Evolutionary conservation across 1,140 invertebrate species (phyloP).

Genomic region (Goniozus legneri): DNA sequence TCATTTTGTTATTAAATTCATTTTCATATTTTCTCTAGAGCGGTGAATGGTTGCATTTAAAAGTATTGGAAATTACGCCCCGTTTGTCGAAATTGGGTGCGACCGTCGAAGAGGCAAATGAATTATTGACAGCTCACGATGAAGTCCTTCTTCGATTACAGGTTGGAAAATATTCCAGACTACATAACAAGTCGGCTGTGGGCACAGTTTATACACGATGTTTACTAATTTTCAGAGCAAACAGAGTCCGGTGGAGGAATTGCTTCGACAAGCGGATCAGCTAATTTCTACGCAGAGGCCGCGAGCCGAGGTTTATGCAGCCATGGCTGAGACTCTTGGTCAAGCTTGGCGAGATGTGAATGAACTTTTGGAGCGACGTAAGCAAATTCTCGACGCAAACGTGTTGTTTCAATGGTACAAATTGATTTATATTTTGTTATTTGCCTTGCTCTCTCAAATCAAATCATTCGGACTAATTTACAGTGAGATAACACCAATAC

Average conservation of each 20-base stretch:
- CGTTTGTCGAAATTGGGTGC: slow-evolving; percentile 77
- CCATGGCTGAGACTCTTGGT: slow-evolving; percentile 86
- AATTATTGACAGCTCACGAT: slow-evolving; percentile 74
- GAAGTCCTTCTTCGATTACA: slow-evolving; percentile 81
- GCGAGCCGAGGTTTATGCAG: slow-evolving; percentile 77
- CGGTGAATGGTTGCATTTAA: slow-evolving; percentile 77
- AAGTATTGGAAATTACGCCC: slow-evolving; percentile 82
- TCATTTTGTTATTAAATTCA: too few species aligned
- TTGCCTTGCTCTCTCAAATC: too few species aligned
- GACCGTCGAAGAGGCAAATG: slow-evolving; percentile 71
- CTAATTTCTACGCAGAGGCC: slow-evolving; percentile 75
- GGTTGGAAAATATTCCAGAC: slow-evolving; percentile 54
- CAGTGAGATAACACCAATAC: neutral
- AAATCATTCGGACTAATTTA: neutral
- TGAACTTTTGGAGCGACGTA: slow-evolving; percentile 71
- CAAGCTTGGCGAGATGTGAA: slow-evolving; percentile 88
- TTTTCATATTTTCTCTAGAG: slow-evolving; percentile 71
- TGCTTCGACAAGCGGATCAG: slow-evolving; percentile 81
- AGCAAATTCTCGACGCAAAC: slow-evolving; percentile 73
- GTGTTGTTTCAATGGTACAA: slow-evolving; percentile 66
- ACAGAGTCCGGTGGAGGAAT: slow-evolving; percentile 86
- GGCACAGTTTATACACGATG: too few species aligned
- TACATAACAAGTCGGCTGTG: neutral
- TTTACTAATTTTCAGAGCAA: slow-evolving; percentile 63
- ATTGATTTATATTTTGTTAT: neutral